phyloP scores from a whole-genome alignment of 1,140 invertebrate genomes.

The Ooceraea biroi region DNA sequence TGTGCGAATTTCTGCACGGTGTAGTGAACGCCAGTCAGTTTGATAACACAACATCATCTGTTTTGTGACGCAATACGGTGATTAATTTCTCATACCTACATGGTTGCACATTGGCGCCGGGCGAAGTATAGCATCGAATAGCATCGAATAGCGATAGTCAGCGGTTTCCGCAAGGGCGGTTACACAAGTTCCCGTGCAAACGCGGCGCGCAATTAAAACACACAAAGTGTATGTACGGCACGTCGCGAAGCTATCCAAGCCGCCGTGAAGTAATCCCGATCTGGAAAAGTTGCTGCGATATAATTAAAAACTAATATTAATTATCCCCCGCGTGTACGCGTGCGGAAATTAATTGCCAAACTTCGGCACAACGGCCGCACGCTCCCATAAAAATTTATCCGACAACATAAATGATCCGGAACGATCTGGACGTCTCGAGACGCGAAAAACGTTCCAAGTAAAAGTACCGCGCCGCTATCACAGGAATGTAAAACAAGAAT shows the following conservation, averaged over 20 bases:
- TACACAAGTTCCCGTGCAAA: background rate
- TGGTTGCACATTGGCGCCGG: background rate
- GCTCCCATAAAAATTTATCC: background rate
- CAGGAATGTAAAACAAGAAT: background rate
- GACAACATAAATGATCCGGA: background rate
- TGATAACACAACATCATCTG: background rate
- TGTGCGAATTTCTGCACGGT: background rate
- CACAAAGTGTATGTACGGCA: slow-evolving; percentile 4
- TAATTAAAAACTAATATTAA: slow-evolving; percentile 30
- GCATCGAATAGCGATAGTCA: background rate
- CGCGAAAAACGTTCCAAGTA: background rate
- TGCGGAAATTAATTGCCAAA: background rate
- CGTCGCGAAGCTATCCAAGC: background rate
- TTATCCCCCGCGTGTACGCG: background rate
- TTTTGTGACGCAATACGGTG: background rate
- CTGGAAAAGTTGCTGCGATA: slow-evolving; percentile 10
- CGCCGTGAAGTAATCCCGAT: background rate
- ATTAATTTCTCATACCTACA: background rate
- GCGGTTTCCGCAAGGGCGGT: too few relatives aligned
- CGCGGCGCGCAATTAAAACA: background rate
- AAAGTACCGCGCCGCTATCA: background rate
- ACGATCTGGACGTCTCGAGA: background rate
- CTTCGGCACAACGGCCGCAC: background rate
- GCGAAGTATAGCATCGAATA: too few relatives aligned
- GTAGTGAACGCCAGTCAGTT: background rate